Evolutionary conservation across 2,888 invertebrate species (phyloP), one percentile per base, ranked within the genome.

Genomic region (Netelia melanura): DNA sequence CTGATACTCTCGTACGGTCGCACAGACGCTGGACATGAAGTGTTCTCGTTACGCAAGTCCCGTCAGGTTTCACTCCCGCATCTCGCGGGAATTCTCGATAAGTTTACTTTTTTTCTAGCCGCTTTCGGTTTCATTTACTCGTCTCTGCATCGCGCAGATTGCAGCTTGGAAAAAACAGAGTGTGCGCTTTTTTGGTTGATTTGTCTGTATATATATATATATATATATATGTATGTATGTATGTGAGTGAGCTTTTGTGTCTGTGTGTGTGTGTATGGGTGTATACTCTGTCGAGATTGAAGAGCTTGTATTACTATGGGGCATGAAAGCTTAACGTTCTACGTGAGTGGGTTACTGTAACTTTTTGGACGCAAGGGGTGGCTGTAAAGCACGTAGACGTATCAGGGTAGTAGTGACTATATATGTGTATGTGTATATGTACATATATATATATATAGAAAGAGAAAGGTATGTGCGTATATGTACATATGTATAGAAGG

Each of bases 321-420:
- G 79, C 70, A 75, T 75, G 64, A 83, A 79, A 79, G 83, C 75
- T 83, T 75, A 82, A 82, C 85, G 79, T 79, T 82, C 75, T 79
- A 82, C 85, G 85, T 79, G 85, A 85, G 82, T 75, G 71, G 79
- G 77, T 75, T 79, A 71, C 68, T 43, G 65, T 76, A 76, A 79
- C 65, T 79, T 78, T 81, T 68, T 30, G 30, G 48, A 3, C 11
- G 48, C 14, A 14, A 62, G 67, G 58, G 58, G 17, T 56, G 30
- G 62, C 61, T 75, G 56, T 68, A 70, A 78, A 75, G 64, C 44
- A 78, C 62, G 38, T 62, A 70, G 11, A 44, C 64, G 38, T 80
- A 80, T 82, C 44, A 52, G 56, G 75, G 52, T 54, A 58, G 52
- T 54, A 58, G 25, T 68, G 44, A n/a, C 48, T 70, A 67, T 56